phyloP scores from a whole-genome alignment of 2,888 invertebrate species.

The Heliconius charithonia region DNA sequence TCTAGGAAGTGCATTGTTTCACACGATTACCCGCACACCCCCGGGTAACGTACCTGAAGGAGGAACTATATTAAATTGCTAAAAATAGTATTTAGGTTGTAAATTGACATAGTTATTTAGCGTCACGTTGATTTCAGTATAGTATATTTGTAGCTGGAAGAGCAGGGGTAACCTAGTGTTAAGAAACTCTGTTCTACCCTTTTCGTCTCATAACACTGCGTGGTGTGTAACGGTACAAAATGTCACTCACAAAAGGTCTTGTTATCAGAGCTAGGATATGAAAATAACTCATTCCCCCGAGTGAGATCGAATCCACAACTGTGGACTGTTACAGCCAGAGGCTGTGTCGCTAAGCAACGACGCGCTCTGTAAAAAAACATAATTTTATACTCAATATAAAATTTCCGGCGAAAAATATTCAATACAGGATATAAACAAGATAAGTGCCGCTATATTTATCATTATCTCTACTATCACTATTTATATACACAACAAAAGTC shows the following conservation, averaged over 20 bases:
- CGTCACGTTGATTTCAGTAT: no score
- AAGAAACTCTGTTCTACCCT: no score
- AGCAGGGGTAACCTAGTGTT: no score
- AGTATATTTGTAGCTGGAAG: background rate
- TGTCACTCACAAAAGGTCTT: background rate
- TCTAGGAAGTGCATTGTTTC: conserved; percentile 62
- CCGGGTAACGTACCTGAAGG: conserved; percentile 7
- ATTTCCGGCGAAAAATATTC: background rate
- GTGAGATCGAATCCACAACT: background rate
- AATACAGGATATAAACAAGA: background rate
- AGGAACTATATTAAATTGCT: background rate
- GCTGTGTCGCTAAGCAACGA: background rate
- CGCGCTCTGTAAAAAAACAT: background rate
- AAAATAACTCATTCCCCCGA: background rate
- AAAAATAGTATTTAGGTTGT: background rate
- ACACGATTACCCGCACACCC: conserved; percentile 52
- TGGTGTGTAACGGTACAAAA: background rate
- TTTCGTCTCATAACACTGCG: background rate
- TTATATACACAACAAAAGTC: background rate
- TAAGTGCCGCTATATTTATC: background rate
- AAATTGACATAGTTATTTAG: background rate
- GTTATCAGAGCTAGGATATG: background rate
- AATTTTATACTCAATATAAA: background rate
- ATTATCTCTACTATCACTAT: background rate
- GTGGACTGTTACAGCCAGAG: background rate